Base-by-base conservation (phyloP, 2,113 vertebrate genomes). In the Actinemys pallida region DNA sequence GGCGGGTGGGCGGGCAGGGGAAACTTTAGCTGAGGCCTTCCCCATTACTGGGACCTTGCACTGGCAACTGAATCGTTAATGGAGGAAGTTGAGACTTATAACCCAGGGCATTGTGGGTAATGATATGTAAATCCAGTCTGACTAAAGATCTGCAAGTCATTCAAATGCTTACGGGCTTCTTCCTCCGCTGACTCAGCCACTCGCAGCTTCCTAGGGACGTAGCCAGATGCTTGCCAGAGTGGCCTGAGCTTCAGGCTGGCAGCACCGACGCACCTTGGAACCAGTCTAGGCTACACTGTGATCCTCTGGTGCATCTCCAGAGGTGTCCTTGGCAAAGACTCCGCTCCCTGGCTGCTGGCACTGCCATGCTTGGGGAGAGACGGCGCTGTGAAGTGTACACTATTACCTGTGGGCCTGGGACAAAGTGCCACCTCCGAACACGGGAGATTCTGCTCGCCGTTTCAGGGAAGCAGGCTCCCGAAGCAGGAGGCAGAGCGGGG, bases 121-220 rank as follows among this genome's bases (percentile, higher is more conserved):
- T 87, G 47, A 69, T 90, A 11, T 0, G 80, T 10, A 10, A 81
- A 29, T 19, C 72, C 65, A 4, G 56, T 7, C 42, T 50, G 49
- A 87, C 84, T 6, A 17, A 92, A 22, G 95, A 96, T 83, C 93
- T 96, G 95, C 92, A 97, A 96, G 96, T 93, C 91, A 94, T 17
- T 1, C 80, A 88, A 84, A 57, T 83, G 29, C 22, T 75, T 12
- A 1, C 89, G 89, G 91, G 90, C 11, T n/a, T 92, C 84, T 50
- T 50, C 84, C 49, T 17, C 3, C 5, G 87, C 90, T 93, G 88
- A 95, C 89, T 94, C 89, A 96, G 95, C 90, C 72, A 84, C 93
- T 42, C 16, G 17, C 10, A 19, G n/a, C 69, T 75, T 39, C 35
- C n/a, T 4, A 1, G 84, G 29, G 90, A 25, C 0, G 1, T 45